phyloP scores from a whole-genome alignment of 1,140 invertebrate genomes.

The Antheraea pernyi region DNA sequence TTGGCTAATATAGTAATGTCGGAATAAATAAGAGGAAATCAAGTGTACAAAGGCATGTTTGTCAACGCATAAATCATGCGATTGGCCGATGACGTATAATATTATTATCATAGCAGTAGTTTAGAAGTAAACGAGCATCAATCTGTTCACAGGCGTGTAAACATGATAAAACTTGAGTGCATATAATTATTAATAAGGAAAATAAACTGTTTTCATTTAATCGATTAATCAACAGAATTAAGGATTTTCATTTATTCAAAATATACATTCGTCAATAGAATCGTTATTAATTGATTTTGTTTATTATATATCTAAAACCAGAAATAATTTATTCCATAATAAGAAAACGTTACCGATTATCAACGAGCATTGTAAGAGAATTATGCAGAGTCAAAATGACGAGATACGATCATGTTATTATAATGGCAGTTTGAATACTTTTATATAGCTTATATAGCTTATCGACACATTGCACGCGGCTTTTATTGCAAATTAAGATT shows the following conservation, averaged over 20 bases:
- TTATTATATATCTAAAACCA: no score
- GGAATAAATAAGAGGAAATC: slow-evolving; percentile 11
- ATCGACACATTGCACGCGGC: slow-evolving; percentile 12
- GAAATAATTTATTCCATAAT: not conserved
- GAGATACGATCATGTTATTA: not conserved
- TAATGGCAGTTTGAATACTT: not conserved
- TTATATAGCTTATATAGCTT: not conserved
- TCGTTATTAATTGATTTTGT: no score
- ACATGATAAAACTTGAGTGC: slow-evolving; percentile 43
- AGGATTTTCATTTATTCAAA: not conserved
- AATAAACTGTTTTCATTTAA: not conserved
- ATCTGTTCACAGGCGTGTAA: slow-evolving; percentile 20
- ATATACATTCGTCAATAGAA: no score
- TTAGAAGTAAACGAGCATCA: slow-evolving; percentile 28
- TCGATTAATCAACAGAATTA: not conserved
- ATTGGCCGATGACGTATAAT: slow-evolving; percentile 15
- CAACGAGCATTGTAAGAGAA: slow-evolving; percentile 17
- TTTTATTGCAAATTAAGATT: slow-evolving; percentile 4
- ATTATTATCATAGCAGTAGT: slow-evolving; percentile 14
- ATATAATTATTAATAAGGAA: slow-evolving; percentile 1
- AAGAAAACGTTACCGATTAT: not conserved
- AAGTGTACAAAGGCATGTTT: slow-evolving; percentile 27
- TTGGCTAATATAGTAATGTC: not conserved
- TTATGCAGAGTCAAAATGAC: slow-evolving; percentile 23
- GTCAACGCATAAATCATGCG: slow-evolving; percentile 26